Percentiles rank a stretch among this genome's conserved stretches.
phyloP scores from a whole-genome alignment of 2,797 vertebrate species.

The Crax fasciolata region DNA sequence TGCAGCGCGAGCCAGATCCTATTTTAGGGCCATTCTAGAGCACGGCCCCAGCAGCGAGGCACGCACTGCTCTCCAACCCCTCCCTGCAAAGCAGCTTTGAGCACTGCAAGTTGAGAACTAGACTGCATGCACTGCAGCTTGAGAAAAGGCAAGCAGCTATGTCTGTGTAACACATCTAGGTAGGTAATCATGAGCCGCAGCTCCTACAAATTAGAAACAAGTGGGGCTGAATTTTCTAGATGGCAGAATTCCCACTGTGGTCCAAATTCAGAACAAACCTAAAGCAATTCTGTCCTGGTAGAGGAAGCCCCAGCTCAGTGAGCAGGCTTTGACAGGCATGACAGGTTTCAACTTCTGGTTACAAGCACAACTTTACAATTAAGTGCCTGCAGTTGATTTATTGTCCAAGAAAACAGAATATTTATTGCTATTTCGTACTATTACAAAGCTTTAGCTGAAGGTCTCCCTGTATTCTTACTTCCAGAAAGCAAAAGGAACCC shows the following conservation, averaged over 20 bases:
- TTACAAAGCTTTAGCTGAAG: neutral
- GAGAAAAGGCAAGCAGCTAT: neutral
- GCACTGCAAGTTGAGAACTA: neutral
- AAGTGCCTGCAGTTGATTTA: neutral
- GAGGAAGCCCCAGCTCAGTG: neutral
- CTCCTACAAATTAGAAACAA: accelerated
- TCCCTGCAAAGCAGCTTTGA: accelerated
- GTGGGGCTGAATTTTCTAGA: neutral
- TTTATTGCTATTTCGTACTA: neutral
- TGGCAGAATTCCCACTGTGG: neutral
- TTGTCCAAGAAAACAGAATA: neutral
- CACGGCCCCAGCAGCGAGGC: neutral
- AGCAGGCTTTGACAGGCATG: neutral
- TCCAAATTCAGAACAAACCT: neutral
- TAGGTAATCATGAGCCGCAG: neutral
- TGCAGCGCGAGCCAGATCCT: neutral
- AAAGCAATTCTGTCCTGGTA: neutral
- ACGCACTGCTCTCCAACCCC: neutral
- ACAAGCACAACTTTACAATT: neutral
- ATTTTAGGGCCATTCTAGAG: neutral
- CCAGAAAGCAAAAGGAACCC: neutral
- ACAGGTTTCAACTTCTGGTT: neutral
- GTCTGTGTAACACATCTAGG: neutral
- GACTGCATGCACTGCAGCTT: accelerated
- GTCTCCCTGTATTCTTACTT: neutral